Conservation (phyloP, 2,797 vertebrate genomes). For the Pampus argenteus region DNA sequence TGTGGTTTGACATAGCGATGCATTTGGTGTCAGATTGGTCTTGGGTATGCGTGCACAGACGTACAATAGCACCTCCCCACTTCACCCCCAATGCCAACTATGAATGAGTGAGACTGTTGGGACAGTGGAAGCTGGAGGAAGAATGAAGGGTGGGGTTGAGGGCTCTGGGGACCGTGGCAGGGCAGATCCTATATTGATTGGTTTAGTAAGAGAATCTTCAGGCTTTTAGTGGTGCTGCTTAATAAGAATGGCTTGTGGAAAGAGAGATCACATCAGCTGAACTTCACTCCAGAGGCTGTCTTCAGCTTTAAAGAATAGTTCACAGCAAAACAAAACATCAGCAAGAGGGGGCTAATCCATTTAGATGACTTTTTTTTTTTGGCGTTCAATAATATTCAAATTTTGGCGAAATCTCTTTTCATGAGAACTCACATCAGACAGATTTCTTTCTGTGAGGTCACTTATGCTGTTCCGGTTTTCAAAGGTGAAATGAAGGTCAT, state of each 20-base stretch:
- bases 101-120: constrained; percentile 60
- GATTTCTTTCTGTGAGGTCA: constrained; percentile 8
- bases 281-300: constrained; percentile 69
- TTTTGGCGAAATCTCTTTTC: constrained; percentile 12
- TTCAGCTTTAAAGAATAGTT: constrained; percentile 56
- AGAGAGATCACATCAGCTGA: constrained; percentile 73
- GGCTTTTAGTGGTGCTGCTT: constrained; percentile 82
- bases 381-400: neutral
- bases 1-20: constrained; percentile 47
- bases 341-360: constrained; percentile 28
- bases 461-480: neutral
- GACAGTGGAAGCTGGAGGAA: constrained; percentile 54
- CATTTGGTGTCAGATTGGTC: constrained; percentile 46
- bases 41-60: neutral
- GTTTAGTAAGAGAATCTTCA: constrained; percentile 83
- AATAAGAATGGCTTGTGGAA: constrained; percentile 78
- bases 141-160: constrained; percentile 66
- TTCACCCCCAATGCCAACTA: neutral
- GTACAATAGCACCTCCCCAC: neutral
- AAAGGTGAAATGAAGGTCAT: constrained; percentile 20
- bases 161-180: constrained; percentile 52
- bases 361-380: constrained; percentile 26
- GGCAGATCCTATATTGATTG: constrained; percentile 81
- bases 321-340: constrained; percentile 59
- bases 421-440: neutral